Evolutionary conservation across 2,797 vertebrate genomes (phyloP).

Genomic region (Percopsis omiscomaycus): DNA sequence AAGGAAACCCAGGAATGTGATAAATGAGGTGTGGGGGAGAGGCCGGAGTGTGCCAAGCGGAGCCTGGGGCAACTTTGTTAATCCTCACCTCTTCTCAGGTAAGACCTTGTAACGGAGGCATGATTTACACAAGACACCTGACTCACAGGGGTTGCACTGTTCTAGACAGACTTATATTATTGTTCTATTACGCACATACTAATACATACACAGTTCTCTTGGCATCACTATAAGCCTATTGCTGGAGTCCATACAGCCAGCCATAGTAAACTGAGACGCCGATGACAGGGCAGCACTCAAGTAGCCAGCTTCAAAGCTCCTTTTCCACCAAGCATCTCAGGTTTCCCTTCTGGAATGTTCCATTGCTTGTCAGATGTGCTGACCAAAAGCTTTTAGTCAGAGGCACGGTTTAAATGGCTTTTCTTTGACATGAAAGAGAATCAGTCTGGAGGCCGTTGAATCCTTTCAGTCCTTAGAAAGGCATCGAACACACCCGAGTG

Average conservation of each 20-base stretch:
- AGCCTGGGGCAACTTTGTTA: slow-evolving; percentile 51
- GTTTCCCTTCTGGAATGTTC: slow-evolving; percentile 51
- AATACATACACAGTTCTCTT: not conserved
- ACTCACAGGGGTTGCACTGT: slow-evolving; percentile 43
- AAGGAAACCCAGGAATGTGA: slow-evolving; percentile 46
- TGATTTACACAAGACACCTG: slow-evolving; percentile 51
- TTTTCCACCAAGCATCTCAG: slow-evolving; percentile 47
- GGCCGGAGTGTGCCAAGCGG: slow-evolving; percentile 37
- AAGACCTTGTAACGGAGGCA: slow-evolving; percentile 23
- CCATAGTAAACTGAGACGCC: slow-evolving; percentile 52
- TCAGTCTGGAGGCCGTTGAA: slow-evolving; percentile 1
- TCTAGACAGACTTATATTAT: slow-evolving; percentile 7
- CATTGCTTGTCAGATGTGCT: slow-evolving; percentile 24
- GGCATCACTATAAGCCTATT: not conserved
- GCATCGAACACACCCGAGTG: slow-evolving; percentile 18
- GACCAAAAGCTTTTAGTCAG: slow-evolving; percentile 14
- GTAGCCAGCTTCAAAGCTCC: slow-evolving; percentile 58
- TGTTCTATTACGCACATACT: slow-evolving; percentile 6
- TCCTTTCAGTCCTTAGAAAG: slow-evolving; percentile 39
- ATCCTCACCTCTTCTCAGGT: slow-evolving; percentile 31
- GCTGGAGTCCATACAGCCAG: slow-evolving; percentile 12
- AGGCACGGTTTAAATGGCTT: slow-evolving; percentile 29
- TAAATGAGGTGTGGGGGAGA: slow-evolving; percentile 30
- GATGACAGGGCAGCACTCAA: slow-evolving; percentile 46
- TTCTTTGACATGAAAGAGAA: slow-evolving; percentile 52